Percentiles rank a stretch among this genome's conserved stretches.
Conservation (phyloP, 2,113 vertebrate species). For the Nothoprocta pentlandii region DNA sequence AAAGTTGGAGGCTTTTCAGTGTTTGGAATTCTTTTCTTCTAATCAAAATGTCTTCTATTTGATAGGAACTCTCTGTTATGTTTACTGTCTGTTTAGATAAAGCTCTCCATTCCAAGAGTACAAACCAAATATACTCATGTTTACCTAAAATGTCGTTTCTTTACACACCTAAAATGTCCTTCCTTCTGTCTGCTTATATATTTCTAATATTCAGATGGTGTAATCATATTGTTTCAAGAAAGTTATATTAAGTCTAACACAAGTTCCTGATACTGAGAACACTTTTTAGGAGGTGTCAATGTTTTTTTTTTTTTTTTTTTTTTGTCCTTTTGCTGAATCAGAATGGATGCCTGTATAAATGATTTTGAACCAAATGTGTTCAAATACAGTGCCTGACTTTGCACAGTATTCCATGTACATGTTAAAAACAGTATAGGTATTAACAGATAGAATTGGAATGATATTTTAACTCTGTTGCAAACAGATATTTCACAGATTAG, state of each 20-base stretch:
- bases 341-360: fast-evolving
- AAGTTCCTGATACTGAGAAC: neutral
- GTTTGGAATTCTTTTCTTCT: neutral
- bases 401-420: neutral
- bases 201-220: neutral
- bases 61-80: neutral
- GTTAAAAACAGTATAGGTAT: neutral
- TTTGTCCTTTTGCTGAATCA: neutral
- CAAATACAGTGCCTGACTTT: neutral
- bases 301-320: neutral
- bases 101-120: neutral
- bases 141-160: neutral
- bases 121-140: neutral
- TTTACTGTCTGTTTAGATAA: neutral
- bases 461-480: neutral
- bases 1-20: neutral
- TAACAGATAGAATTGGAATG: neutral
- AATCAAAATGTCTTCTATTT: neutral
- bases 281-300: neutral
- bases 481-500: neutral
- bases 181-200: neutral
- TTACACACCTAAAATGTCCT: neutral
- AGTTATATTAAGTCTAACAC: neutral
- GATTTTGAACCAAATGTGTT: neutral
- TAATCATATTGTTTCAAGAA: neutral